Percentiles rank a stretch among this genome's conserved stretches.
phyloP scores from a whole-genome alignment of 2,888 invertebrate genomes.

The Amphipoea lucens region DNA sequence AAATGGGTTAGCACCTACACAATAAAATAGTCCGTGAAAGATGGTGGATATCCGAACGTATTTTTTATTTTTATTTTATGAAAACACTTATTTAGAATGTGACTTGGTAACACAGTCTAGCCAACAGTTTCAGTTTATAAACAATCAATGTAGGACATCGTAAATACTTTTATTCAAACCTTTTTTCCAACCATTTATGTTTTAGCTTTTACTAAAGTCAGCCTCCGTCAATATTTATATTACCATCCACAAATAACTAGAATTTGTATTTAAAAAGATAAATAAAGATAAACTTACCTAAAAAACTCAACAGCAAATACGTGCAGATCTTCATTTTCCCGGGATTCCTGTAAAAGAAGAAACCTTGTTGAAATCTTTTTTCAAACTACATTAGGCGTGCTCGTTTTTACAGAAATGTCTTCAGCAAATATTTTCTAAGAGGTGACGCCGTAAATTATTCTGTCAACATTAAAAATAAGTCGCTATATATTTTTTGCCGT shows the following conservation, averaged over 20 bases:
- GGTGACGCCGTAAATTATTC: slow-evolving; percentile 39
- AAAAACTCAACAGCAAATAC: slow-evolving; percentile 88
- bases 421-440: slow-evolving; percentile 49
- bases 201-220: not conserved
- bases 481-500: slow-evolving; percentile 3
- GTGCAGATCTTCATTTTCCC: slow-evolving; percentile 87
- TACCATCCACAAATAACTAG: not conserved
- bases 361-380: slow-evolving; percentile 54
- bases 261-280: not conserved
- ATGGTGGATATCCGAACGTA: not conserved
- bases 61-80: not conserved
- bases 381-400: slow-evolving; percentile 48
- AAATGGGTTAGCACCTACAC: not conserved
- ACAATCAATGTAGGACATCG: not conserved
- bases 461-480: slow-evolving; percentile 46
- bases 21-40: not conserved
- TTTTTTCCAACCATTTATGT: not conserved
- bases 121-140: not conserved
- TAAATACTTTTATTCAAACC: not conserved
- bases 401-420: slow-evolving; percentile 48
- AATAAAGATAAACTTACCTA: slow-evolving; percentile 81
- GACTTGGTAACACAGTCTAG: not conserved
- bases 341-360: slow-evolving; percentile 82
- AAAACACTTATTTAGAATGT: not conserved
- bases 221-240: not conserved